These are phyloP conservation scores for Galeopsomyia nigrocyanea DNA, from an alignment of 2,888 invertebrate species.

Conservation along the genomic window DNA sequence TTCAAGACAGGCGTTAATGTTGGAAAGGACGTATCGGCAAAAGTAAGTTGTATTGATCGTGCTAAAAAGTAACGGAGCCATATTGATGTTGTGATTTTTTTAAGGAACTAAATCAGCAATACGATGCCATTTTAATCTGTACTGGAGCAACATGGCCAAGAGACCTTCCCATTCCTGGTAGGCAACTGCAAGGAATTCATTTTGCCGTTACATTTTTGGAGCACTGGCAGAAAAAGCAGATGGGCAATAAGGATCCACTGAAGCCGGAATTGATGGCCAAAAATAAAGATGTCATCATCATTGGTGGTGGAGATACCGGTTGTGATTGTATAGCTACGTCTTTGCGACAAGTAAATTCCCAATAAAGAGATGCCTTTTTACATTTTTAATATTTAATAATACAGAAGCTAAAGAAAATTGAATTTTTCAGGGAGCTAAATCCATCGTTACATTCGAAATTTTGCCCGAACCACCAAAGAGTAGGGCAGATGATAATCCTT, in stretches of 20 bases:
- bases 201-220: slow-evolving; percentile 99
- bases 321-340: slow-evolving; percentile 99
- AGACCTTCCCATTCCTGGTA: slow-evolving; percentile 87
- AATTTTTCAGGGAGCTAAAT: slow-evolving; percentile 83
- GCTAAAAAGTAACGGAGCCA: not conserved
- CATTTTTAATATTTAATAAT: too few species aligned
- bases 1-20: slow-evolving; percentile 93
- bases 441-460: slow-evolving; percentile 97
- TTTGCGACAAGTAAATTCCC: slow-evolving; percentile 76
- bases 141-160: slow-evolving; percentile 98
- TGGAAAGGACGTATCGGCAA: slow-evolving; percentile 90
- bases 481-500: slow-evolving; percentile 92
- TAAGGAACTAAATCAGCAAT: slow-evolving; percentile 59
- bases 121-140: slow-evolving; percentile 89
- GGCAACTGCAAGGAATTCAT: slow-evolving; percentile 92
- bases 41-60: slow-evolving; percentile 54
- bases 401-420: too few species aligned
- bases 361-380: too few species aligned
- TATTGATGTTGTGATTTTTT: not conserved
- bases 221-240: slow-evolving; percentile 95
- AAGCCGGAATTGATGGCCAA: slow-evolving; percentile 80
- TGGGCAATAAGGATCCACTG: slow-evolving; percentile 74
- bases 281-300: slow-evolving; percentile 94
- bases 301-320: slow-evolving; percentile 89
- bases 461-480: slow-evolving; percentile 89